Percentiles rank a stretch among this genome's conserved stretches.
Evolutionary conservation across 2,113 vertebrate genomes (phyloP).

Genomic region (Sturnus vulgaris): DNA sequence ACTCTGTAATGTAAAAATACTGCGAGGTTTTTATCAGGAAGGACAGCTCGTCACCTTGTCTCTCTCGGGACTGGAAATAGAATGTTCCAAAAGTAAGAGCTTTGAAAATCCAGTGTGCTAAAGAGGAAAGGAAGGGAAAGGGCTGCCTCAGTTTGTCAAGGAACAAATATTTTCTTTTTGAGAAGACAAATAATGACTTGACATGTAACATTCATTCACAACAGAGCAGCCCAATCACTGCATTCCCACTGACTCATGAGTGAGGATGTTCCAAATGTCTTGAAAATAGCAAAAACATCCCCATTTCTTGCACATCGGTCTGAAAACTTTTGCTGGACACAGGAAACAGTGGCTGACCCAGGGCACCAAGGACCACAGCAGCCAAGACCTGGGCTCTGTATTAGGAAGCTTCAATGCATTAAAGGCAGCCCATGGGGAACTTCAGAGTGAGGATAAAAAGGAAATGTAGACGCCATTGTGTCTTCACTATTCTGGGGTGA

Average conservation of each 20-base stretch:
- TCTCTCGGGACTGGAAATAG: constrained; percentile 52
- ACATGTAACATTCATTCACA: constrained; percentile 50
- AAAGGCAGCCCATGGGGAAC: background rate
- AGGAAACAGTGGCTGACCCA: background rate
- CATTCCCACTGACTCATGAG: constrained; percentile 26
- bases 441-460: background rate
- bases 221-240: constrained; percentile 21
- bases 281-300: constrained; percentile 45
- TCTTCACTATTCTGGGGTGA: background rate
- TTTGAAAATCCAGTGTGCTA: constrained; percentile 37
- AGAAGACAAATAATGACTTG: constrained; percentile 50
- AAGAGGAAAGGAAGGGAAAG: constrained; percentile 46
- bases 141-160: constrained; percentile 34
- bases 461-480: background rate
- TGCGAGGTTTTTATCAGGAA: constrained; percentile 64
- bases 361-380: background rate
- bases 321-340: background rate
- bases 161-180: constrained; percentile 58
- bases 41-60: constrained; percentile 48
- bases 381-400: background rate
- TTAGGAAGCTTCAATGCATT: background rate
- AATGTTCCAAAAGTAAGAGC: constrained; percentile 54
- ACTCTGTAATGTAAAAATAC: constrained; percentile 57
- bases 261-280: background rate
- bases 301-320: background rate